phyloP scores from a whole-genome alignment of 2,888 invertebrate genomes.

The Mesopsocus fuscifrons region DNA sequence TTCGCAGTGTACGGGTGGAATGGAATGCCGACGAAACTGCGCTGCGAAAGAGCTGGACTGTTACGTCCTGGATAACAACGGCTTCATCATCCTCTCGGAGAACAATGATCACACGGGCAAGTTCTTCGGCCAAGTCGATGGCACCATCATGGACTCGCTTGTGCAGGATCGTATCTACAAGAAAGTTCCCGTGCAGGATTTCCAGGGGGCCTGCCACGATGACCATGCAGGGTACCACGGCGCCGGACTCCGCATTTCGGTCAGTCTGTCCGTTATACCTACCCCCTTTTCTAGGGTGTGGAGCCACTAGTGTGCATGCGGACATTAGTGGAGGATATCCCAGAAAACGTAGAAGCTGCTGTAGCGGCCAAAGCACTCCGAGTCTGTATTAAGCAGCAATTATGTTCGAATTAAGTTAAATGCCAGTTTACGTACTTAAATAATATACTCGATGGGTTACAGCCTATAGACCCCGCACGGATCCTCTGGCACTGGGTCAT shows the following conservation, averaged over 20 bases:
- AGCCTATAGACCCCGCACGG: no score
- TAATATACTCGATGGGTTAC: no score
- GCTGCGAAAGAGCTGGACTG: conserved; percentile 77
- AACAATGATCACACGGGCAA: conserved; percentile 69
- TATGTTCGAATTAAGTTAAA: no score
- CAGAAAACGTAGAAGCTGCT: no score
- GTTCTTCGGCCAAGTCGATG: conserved; percentile 88
- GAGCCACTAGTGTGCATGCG: no score
- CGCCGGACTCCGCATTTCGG: not conserved
- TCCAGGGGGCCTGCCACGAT: conserved; percentile 21
- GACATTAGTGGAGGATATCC: no score
- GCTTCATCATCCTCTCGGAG: conserved; percentile 82
- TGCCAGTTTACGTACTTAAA: no score
- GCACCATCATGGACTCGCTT: conserved; percentile 82
- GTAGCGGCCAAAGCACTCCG: no score
- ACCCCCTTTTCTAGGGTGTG: no score
- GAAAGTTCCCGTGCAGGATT: conserved; percentile 70
- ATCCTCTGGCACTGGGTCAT: not conserved
- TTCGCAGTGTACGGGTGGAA: conserved; percentile 43
- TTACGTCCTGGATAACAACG: conserved; percentile 86
- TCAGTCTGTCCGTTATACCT: no score
- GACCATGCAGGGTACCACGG: not conserved
- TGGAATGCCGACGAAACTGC: conserved; percentile 64
- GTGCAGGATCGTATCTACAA: conserved; percentile 82
- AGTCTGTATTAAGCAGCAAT: no score